Evolutionary conservation across 2,888 invertebrate genomes (phyloP).

Genomic region (Operophtera brumata): DNA sequence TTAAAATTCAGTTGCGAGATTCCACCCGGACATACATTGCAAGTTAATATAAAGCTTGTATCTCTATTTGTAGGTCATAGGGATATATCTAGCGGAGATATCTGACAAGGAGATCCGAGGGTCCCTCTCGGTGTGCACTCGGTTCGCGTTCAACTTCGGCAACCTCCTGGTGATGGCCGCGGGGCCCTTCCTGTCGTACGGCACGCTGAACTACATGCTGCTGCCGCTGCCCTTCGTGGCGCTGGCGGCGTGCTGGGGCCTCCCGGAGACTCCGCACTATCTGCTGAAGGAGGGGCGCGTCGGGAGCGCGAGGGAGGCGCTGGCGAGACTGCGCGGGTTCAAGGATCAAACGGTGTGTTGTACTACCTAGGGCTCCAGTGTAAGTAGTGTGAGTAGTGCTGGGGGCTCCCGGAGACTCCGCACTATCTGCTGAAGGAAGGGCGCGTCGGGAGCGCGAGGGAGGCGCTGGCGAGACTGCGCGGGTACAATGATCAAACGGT

Average conservation of each 20-base stretch:
- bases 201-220: constrained; percentile 63
- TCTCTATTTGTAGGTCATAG: no score
- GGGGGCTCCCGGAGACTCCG: constrained; percentile 82
- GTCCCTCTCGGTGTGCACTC: constrained; percentile 54
- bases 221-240: constrained; percentile 68
- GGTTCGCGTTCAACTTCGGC: constrained; percentile 65
- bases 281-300: constrained; percentile 73
- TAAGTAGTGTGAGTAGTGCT: no score
- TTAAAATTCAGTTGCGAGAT: no score
- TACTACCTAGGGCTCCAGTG: no score
- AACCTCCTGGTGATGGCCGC: constrained; percentile 59
- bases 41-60: no score
- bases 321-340: constrained; percentile 61
- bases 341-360: constrained; percentile 37
- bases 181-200: constrained; percentile 65
- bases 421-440: constrained; percentile 79
- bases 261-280: constrained; percentile 83
- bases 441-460: constrained; percentile 62
- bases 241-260: constrained; percentile 71
- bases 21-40: no score
- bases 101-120: constrained; percentile 71
- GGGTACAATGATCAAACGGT: constrained; percentile 48
- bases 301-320: constrained; percentile 61
- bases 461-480: constrained; percentile 58
- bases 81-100: constrained; percentile 73